Base-by-base conservation (phyloP, 2,113 vertebrate species). In the Nycticebus coucang region DNA sequence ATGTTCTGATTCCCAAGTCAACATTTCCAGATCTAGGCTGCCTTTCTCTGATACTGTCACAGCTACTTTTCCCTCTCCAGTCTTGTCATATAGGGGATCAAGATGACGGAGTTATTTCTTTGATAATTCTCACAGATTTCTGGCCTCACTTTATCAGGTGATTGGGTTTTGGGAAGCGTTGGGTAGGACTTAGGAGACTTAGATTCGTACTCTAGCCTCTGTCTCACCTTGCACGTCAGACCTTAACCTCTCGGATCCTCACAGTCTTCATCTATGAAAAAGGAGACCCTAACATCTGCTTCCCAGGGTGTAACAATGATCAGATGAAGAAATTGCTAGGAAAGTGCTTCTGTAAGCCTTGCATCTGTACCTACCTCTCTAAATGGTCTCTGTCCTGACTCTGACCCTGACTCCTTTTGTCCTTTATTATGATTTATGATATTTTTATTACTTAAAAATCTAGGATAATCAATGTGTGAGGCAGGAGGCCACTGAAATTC, bases 401-500 rank as follows among this genome's bases (percentile, higher is more conserved):
- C 64, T 57, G 35, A 64, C 77, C 93, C 85, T 92, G 64, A 64
- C 64, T 64, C 62, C 82, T 78, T 77, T 66, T 60, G 72, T 91
- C 77, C 81, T 95, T 88, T 90, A 68, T 96, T 96, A 91, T 92
- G 78, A 69, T 86, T 92, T 95, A 33, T 93, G 96, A 62, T 68
- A 78, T 86, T 95, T 93, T 96, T 81, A 82, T 87, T 80, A 66
- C 89, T 82, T 91, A 68, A 94, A 96, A 92, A 83, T 91, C 93
- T 88, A 19, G 88, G 74, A 74, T 94, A 90, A 94, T 96, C 69
- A 79, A 79, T 97, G 62, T 57, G 91, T 64, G 66, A 97, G 82
- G 85, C 92, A 71, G 18, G 92, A 96, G 95, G 93, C 86, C 87
- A 89, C 86, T 89, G 87, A 88, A 89, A 96, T 97, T 82, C 91